Percentiles rank a stretch among this genome's conserved stretches.
phyloP scores from a whole-genome alignment of 2,113 vertebrate genomes.

The Spheniscus mendiculus region DNA sequence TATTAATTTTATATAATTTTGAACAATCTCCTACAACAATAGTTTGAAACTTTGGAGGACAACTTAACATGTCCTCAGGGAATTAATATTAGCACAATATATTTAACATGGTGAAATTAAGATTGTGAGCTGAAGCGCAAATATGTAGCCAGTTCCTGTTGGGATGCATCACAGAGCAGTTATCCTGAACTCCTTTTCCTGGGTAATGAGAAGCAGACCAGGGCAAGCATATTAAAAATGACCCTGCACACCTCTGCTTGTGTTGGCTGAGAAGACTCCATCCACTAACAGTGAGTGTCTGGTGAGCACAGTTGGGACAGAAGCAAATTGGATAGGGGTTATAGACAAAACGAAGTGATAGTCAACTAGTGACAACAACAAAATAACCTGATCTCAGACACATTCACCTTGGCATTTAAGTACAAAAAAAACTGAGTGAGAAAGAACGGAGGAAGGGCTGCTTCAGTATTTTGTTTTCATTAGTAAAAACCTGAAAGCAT shows the following conservation, averaged over 20 bases:
- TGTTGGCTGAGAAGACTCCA: not conserved
- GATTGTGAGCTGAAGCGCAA: not conserved
- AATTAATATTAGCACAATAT: not conserved
- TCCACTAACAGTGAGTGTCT: fast-evolving
- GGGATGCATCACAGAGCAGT: not conserved
- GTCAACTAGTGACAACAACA: not conserved
- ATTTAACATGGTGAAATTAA: not conserved
- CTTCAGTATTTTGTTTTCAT: not conserved
- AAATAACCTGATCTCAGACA: not conserved
- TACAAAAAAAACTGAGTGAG: not conserved
- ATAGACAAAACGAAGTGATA: not conserved
- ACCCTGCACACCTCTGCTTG: not conserved
- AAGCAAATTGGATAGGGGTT: not conserved
- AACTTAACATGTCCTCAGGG: fast-evolving
- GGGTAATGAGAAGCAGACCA: not conserved
- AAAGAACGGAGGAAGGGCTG: not conserved
- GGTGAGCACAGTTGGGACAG: not conserved
- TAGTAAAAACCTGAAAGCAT: not conserved
- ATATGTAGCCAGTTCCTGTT: not conserved
- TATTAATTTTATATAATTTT: not conserved
- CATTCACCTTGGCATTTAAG: not conserved
- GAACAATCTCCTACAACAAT: not conserved
- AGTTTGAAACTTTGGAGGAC: not conserved
- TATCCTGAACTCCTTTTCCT: not conserved
- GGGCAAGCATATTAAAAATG: not conserved